These are phyloP conservation scores for Pseudolycoriella hygida DNA, from an alignment of 2,888 invertebrate genomes.

Conservation along the genomic window DNA sequence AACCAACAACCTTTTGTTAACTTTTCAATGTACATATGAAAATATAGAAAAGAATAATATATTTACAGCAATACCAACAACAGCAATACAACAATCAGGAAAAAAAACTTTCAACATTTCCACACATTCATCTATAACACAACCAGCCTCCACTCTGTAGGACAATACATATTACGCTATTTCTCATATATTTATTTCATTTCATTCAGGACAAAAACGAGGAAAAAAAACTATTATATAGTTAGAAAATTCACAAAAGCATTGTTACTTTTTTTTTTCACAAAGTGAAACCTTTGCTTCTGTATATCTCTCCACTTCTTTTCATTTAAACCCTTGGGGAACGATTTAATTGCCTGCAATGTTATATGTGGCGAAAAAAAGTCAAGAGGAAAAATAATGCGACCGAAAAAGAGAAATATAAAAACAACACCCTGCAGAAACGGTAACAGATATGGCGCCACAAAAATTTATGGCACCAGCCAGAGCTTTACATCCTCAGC, in stretches of 20 bases:
- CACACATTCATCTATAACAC: neutral
- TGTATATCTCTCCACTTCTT: conserved; percentile 2
- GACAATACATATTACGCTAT: neutral
- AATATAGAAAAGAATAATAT: neutral
- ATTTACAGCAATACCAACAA: neutral
- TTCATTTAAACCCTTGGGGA: conserved; percentile 4
- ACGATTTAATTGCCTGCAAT: conserved; percentile 5
- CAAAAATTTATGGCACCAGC: conserved; percentile 2
- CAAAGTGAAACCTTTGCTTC: conserved; percentile 3
- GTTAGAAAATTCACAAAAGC: conserved; percentile 1
- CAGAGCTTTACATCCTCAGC: neutral
- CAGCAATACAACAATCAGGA: neutral
- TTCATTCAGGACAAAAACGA: conserved; percentile 4
- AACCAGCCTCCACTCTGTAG: neutral
- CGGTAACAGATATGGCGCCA: conserved; percentile 4
- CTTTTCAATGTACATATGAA: neutral
- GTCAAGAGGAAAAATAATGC: conserved; percentile 4
- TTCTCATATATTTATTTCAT: conserved; percentile 3
- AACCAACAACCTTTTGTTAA: conserved; percentile 4
- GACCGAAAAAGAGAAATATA: conserved; percentile 2
- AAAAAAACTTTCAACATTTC: neutral
- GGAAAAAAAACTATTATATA: conserved; percentile 3
- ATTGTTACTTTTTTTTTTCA: conserved; percentile 2
- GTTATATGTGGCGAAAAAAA: conserved; percentile 2
- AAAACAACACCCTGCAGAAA: conserved; percentile 4